Evolutionary conservation across 2,888 invertebrate genomes (phyloP).

Genomic region (Amaurobius ferox): DNA sequence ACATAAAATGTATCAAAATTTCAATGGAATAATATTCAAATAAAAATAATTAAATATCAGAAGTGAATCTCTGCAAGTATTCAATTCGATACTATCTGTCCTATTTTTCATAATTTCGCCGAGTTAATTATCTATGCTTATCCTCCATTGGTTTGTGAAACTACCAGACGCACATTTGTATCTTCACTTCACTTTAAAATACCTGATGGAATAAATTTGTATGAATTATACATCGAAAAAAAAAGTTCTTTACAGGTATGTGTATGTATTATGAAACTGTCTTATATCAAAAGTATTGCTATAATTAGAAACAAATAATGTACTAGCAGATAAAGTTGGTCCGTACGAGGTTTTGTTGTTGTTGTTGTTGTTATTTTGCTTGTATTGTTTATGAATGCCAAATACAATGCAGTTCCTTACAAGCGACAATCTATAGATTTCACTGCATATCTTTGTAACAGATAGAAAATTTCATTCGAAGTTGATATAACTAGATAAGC

Average conservation of each 20-base stretch:
- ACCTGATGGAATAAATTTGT: conserved; percentile 27
- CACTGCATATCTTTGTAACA: conserved; percentile 20
- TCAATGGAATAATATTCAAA: too few relatives aligned
- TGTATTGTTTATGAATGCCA: conserved; percentile 20
- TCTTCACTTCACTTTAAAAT: conserved; percentile 21
- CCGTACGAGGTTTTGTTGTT: background rate
- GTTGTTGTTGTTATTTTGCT: background rate
- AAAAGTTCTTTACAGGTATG: background rate
- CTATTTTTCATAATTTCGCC: too few relatives aligned
- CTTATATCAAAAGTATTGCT: background rate
- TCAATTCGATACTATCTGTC: too few relatives aligned
- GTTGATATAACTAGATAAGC: background rate
- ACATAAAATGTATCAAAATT: too few relatives aligned
- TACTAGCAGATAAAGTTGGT: background rate
- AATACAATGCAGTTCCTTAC: conserved; percentile 26
- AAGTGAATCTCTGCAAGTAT: too few relatives aligned
- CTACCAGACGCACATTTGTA: conserved; percentile 42
- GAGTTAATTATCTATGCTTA: too few relatives aligned
- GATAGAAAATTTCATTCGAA: conserved; percentile 5
- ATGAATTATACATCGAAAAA: conserved; percentile 49
- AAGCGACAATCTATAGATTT: conserved; percentile 12
- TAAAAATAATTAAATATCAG: too few relatives aligned
- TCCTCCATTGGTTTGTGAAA: too few relatives aligned
- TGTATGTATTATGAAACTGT: conserved; percentile 6
- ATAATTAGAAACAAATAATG: background rate